Base-by-base conservation (phyloP, 2,113 vertebrate genomes). In the Perca flavescens region DNA sequence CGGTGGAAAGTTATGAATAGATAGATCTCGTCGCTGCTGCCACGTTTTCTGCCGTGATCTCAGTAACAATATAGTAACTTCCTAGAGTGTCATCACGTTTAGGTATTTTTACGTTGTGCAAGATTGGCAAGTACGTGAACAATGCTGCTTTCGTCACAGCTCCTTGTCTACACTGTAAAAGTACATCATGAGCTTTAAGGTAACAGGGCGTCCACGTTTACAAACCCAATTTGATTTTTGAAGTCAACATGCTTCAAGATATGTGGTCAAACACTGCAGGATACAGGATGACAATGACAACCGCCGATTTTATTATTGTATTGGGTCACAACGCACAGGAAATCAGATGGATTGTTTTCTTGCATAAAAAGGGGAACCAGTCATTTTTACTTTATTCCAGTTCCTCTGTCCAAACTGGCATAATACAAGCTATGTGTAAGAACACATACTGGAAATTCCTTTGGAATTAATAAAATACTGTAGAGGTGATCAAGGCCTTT, bases 391-490 rank as follows among this genome's bases (percentile, higher is more conserved):
- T 53, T 58, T 15, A 69, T 61, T 49, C 16, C 16, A 63, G 17
- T 68, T 69, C 66, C 67, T 83, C 46, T 67, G 36, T 54, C 49
- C n/a, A 61, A 34, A 62, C 13, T 60, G n/a, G 12, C 1, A 28
- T 6, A 5, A 56, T 7, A 54, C 40, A 16, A 60, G 21, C 2
- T 28, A 5, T 4, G 8, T 31, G 50, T n/a, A 56, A 0, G 8
- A 8, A 25, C 56, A 47, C 17, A 50, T 17, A 21, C 49, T 75
- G 40, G 14, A 69, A 43, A 11, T 34, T 78, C 31, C 13, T 66
- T 46, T 46, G 11, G 16, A 64, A 69, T 74, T 13, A 31, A 16
- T 14, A 4, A 52, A 31, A 7, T 28, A 43, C 28, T 43, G 40
- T 43, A 43, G 40, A 9, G 40, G 19, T 67, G 52, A 49, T 58